Base-by-base conservation (phyloP, 2,888 invertebrate genomes). In the Pristionchus mayeri region DNA sequence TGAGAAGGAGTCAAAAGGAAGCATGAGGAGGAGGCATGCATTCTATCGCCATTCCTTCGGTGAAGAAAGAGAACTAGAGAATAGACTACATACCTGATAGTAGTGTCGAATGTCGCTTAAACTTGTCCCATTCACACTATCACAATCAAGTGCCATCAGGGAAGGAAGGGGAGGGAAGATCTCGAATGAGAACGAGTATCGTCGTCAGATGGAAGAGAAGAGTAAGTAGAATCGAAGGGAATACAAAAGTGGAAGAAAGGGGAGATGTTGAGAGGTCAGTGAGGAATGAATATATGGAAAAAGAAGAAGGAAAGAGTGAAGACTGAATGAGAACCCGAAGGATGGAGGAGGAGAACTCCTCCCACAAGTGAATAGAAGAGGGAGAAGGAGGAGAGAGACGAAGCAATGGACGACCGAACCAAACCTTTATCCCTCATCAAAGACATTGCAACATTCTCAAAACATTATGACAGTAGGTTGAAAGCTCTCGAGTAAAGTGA, bases 351-450 rank as follows among this genome's bases (percentile, higher is more conserved):
- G 24, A 27, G 30, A 24, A 60, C 60, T 60, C 60, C 24, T 60
- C 30, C 60, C 67, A 34, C 67, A 30, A 24, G n/a, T 57, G 57
- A 57, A 57, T 57, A 24, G 76, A 76, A 37, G 44, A 44, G 37
- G 37, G 16, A n/a, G 71, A 40, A 71, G 71, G n/a, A 71, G 71
- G 40, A 71, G n/a, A n/a, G n/a, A n/a, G n/a, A n/a, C n/a, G n/a
- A n/a, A n/a, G n/a, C n/a, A n/a, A n/a, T n/a, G n/a, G n/a, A n/a
- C n/a, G n/a, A n/a, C n/a, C n/a, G n/a, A n/a, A n/a, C n/a, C n/a
- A n/a, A n/a, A n/a, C n/a, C n/a, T n/a, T n/a, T n/a, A n/a, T n/a
- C n/a, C n/a, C n/a, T 24, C 9, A 34, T 18, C 18, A 18, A n/a
- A n/a, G 57, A 27, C 13, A 57, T 27, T 13, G n/a, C n/a, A n/a